Evolutionary conservation across 1,140 invertebrate species (phyloP).

Genomic region (Bombus huntii): DNA sequence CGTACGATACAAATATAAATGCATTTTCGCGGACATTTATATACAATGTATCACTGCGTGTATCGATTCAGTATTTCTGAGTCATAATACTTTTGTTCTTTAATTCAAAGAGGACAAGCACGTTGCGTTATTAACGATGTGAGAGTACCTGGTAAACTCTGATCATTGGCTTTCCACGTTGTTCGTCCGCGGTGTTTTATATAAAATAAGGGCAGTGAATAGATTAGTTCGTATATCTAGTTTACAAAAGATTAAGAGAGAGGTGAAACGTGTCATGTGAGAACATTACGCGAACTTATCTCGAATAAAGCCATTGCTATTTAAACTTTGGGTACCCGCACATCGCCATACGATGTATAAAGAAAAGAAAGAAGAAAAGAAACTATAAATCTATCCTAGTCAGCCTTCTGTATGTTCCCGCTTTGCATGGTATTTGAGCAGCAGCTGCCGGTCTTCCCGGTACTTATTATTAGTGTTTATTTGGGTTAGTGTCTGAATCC

Average conservation of each 20-base stretch:
- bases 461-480: conserved; percentile 75
- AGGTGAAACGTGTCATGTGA: conserved; percentile 28
- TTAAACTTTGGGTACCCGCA: conserved; percentile 5
- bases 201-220: conserved; percentile 1
- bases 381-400: conserved; percentile 79
- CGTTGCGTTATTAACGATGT: conserved; percentile 32
- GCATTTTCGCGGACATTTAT: conserved; percentile 51
- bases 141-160: conserved; percentile 4
- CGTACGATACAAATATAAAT: conserved; percentile 42
- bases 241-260: conserved; percentile 15
- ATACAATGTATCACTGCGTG: conserved; percentile 47
- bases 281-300: not conserved
- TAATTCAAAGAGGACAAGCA: conserved; percentile 63
- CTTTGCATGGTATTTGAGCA: conserved; percentile 81
- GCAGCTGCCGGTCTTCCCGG: conserved; percentile 78
- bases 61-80: conserved; percentile 25
- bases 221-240: not conserved
- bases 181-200: not conserved
- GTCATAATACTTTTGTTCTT: conserved; percentile 62
- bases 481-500: conserved; percentile 78
- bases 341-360: conserved; percentile 18
- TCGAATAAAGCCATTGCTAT: conserved; percentile 18
- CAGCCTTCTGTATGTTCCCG: conserved; percentile 82
- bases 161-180: not conserved
- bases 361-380: conserved; percentile 65